Conservation (phyloP, 1,140 invertebrate species). For the Latrodectus geometricus region DNA sequence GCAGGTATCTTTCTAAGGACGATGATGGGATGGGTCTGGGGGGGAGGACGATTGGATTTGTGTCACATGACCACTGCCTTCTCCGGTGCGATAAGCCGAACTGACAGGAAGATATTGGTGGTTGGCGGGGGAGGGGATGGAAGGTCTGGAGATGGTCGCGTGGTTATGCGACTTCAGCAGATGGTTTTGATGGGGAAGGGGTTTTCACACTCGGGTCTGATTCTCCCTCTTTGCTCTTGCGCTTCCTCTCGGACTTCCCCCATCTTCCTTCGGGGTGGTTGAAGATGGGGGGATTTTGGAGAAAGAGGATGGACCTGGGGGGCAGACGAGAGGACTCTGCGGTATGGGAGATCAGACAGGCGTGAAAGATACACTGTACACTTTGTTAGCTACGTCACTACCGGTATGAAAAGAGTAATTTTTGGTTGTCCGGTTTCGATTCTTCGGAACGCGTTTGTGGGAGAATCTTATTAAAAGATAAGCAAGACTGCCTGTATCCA, state of each 20-base stretch:
- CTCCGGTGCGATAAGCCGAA: conserved; percentile 50
- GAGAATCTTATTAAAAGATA: conserved; percentile 22
- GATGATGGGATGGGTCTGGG: not conserved
- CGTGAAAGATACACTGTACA: conserved; percentile 57
- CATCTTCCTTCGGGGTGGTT: not conserved
- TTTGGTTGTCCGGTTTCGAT: conserved; percentile 37
- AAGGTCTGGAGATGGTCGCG: not conserved
- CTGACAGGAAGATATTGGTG: conserved; percentile 46
- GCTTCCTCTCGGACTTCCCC: conserved; percentile 13
- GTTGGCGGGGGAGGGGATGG: not conserved
- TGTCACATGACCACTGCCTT: conserved; percentile 49
- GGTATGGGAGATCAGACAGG: conserved; percentile 49
- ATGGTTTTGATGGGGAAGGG: conserved; percentile 45
- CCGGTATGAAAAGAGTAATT: conserved; percentile 26
- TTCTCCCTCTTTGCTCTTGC: not conserved
- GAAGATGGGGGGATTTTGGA: not conserved
- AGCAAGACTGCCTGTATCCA: not conserved
- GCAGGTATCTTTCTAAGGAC: not conserved
- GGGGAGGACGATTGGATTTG: conserved; percentile 46
- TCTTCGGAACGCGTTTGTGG: not conserved
- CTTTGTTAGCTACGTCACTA: conserved; percentile 48
- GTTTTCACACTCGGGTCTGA: conserved; percentile 30
- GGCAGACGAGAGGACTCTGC: not conserved
- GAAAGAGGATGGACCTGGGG: not conserved
- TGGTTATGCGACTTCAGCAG: conserved; percentile 51